Percentiles rank a stretch among this genome's conserved stretches.
phyloP scores from a whole-genome alignment of 2,888 invertebrate species.

The Emmelina monodactyla region DNA sequence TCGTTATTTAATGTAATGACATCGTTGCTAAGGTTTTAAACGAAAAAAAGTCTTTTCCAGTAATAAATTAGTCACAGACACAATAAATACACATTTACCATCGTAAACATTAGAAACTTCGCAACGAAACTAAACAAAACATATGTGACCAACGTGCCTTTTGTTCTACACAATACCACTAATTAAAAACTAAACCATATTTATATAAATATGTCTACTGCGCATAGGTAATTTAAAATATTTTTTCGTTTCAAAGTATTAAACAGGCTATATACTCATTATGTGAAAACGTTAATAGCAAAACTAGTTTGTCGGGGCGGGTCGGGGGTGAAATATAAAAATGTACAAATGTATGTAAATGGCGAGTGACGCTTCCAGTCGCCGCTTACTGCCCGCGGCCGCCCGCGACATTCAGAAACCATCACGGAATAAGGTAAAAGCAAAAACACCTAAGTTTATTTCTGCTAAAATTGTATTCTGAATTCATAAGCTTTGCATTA shows the following conservation, averaged over 20 bases:
- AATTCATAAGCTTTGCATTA: neutral
- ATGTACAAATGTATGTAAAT: slow-evolving; percentile 14
- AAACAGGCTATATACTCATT: slow-evolving; percentile 30
- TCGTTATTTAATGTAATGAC: neutral
- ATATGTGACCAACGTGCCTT: slow-evolving; percentile 26
- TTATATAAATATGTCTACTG: slow-evolving; percentile 28
- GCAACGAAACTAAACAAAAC: slow-evolving; percentile 33
- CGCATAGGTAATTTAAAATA: slow-evolving; percentile 28
- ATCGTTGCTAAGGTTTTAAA: neutral
- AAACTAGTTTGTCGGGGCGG: neutral
- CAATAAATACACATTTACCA: slow-evolving; percentile 39
- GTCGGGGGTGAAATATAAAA: neutral
- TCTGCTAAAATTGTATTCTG: slow-evolving; percentile 2
- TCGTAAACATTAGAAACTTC: slow-evolving; percentile 36
- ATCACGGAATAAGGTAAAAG: slow-evolving; percentile 16
- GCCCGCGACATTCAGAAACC: slow-evolving; percentile 21
- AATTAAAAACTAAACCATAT: slow-evolving; percentile 23
- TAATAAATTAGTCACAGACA: slow-evolving; percentile 25
- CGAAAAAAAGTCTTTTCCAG: too few species aligned
- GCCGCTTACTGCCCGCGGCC: too few species aligned
- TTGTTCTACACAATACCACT: slow-evolving; percentile 24
- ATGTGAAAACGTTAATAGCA: slow-evolving; percentile 25
- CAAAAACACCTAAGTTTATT: slow-evolving; percentile 8
- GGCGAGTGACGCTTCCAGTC: slow-evolving; percentile 38
- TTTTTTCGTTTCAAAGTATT: slow-evolving; percentile 34